Evolutionary conservation across 1,140 invertebrate genomes (phyloP).

Genomic region (honey bee (Apis mellifera)): DNA sequence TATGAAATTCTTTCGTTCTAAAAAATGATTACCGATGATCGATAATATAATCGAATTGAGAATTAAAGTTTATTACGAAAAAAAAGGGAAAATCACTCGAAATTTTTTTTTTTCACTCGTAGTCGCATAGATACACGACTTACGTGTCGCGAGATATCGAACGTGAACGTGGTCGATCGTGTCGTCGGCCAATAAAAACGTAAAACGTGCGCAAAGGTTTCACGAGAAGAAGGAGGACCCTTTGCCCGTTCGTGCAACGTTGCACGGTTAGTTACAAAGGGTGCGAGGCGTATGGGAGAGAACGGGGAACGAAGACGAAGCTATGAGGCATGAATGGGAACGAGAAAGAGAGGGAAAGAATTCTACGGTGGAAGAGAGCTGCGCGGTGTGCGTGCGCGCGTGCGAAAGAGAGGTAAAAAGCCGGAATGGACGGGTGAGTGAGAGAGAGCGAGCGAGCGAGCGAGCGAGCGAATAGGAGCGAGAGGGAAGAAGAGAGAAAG

Average conservation of each 20-base stretch:
- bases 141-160: neutral
- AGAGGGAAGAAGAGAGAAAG: neutral
- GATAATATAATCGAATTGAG: no score
- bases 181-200: neutral
- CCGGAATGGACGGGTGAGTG: neutral
- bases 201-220: neutral
- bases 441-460: neutral
- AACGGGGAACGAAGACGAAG: neutral
- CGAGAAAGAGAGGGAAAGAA: constrained; percentile 12
- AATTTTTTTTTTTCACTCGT: no score
- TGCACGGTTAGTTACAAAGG: neutral
- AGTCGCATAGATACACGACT: no score
- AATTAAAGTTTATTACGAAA: no score
- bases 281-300: no score
- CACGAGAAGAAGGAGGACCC: neutral
- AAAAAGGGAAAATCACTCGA: no score
- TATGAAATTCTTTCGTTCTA: no score
- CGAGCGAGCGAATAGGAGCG: neutral
- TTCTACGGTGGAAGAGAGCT: constrained; percentile 7
- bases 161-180: neutral
- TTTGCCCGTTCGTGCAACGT: constrained; percentile 12
- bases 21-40: no score
- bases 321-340: neutral
- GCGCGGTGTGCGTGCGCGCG: no score
- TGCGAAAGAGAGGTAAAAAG: neutral